Percentiles rank a stretch among this genome's conserved stretches.
Conservation (phyloP, 2,113 vertebrate species). For the Raja brachyura region DNA sequence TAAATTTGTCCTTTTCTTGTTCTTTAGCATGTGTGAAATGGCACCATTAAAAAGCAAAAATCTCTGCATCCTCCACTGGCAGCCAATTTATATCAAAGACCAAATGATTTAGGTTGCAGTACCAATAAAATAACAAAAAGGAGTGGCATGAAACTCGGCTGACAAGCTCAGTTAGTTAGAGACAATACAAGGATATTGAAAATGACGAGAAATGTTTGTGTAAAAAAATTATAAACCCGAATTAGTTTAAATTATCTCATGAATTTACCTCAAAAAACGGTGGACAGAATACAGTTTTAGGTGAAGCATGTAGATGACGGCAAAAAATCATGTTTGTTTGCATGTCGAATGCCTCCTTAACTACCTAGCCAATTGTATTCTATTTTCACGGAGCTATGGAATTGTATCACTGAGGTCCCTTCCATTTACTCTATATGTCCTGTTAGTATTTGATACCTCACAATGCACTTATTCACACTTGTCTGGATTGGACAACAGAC, state of each 20-base stretch:
- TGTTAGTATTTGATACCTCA: too few species aligned
- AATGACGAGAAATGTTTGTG: not conserved
- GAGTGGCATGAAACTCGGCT: not conserved
- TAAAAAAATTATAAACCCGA: not conserved
- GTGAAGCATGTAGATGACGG: too few species aligned
- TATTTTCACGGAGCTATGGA: too few species aligned
- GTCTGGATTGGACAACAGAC: too few species aligned
- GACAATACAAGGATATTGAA: not conserved
- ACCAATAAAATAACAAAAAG: not conserved
- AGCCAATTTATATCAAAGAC: not conserved
- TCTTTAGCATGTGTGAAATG: slow-evolving; percentile 22
- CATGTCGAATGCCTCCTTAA: too few species aligned
- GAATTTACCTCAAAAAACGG: too few species aligned
- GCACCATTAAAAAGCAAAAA: not conserved
- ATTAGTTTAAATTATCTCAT: not conserved
- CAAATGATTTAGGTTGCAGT: not conserved
- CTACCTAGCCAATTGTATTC: too few species aligned
- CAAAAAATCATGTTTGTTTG: too few species aligned
- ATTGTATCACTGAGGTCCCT: too few species aligned
- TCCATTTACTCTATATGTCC: too few species aligned
- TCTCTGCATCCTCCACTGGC: not conserved
- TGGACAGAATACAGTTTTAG: too few species aligned
- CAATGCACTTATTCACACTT: too few species aligned
- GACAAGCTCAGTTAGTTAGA: not conserved
- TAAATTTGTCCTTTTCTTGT: not conserved